Base-by-base conservation (phyloP, 2,888 invertebrate genomes). In the Arrhopalites spinosus region DNA sequence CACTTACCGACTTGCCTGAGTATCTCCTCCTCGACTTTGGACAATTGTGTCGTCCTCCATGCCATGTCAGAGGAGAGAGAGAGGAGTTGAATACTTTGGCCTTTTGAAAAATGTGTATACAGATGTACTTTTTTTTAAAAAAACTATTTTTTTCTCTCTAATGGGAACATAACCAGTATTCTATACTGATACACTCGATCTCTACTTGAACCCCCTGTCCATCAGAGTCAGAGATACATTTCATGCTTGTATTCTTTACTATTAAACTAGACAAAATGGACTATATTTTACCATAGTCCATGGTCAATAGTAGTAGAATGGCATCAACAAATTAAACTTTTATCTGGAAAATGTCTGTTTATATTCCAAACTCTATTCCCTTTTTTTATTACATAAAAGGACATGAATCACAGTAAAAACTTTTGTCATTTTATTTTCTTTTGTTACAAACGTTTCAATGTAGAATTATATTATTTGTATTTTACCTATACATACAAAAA, bases 1-100 rank as follows among this genome's bases (percentile, higher is more conserved):
- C 72, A 72, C 72, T 61, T 72, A 61, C 72, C 53, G 15, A 59
- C 53, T 69, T 27, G 29, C 17, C 29, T 53, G 29, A 69, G 69
- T 69, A 53, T 69, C 53, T 69, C 53, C 53, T 53, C 20, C 53
- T 53, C n/a, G 7, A 3, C 27, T 25, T 20, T 25, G 17, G 59
- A 2, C 2, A 3, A 36, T 7, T 36, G 36, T 36, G 36, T 36
- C 36, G 5, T 36, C 11, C 36, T 36, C 36, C 36, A 36, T 36
- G 36, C 36, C 36, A 11, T 36, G 36, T 36, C 36, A 36, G 5
- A 11, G 11, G 36, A 36, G 36, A 7, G 36, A 7, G 5, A 36
- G 5, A 11, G 11, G 36, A 36, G 36, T 29, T 29, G 8, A 23
- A 61, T 61, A 61, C 11, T 61, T 15, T 5, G 59, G 29, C 53